phyloP scores from a whole-genome alignment of 2,797 vertebrate species.

The Lophura swinhoii region DNA sequence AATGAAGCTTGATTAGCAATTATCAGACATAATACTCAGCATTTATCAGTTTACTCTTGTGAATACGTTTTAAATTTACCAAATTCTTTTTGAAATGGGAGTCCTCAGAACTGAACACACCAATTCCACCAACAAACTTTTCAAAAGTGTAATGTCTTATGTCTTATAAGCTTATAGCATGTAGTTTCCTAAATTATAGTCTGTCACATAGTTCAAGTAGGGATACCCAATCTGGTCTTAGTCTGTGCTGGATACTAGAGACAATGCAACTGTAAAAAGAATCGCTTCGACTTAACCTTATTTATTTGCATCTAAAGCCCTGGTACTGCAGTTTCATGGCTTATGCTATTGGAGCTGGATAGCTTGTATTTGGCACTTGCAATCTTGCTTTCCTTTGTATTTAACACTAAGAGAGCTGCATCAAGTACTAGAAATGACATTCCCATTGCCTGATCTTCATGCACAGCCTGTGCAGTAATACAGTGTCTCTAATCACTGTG shows the following conservation, averaged over 20 bases:
- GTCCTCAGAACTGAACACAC: rapidly evolving
- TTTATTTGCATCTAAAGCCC: background rate
- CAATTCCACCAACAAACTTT: background rate
- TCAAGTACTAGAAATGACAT: background rate
- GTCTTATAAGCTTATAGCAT: background rate
- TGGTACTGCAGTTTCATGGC: background rate
- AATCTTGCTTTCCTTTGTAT: background rate
- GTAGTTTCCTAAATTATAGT: background rate
- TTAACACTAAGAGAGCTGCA: background rate
- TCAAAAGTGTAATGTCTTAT: background rate
- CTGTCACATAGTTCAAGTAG: background rate
- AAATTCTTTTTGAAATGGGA: background rate
- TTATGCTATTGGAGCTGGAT: background rate
- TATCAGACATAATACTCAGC: background rate
- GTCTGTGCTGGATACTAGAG: background rate
- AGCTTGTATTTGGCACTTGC: background rate
- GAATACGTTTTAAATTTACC: background rate
- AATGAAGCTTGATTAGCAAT: background rate
- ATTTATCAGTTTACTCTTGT: background rate
- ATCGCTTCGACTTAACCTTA: background rate
- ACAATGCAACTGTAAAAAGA: background rate
- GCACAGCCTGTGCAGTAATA: background rate
- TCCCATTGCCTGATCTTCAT: background rate
- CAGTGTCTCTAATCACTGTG: background rate
- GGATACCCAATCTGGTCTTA: background rate